Evolutionary conservation across 2,888 invertebrate genomes (phyloP).

Genomic region (Polietes domitor): DNA sequence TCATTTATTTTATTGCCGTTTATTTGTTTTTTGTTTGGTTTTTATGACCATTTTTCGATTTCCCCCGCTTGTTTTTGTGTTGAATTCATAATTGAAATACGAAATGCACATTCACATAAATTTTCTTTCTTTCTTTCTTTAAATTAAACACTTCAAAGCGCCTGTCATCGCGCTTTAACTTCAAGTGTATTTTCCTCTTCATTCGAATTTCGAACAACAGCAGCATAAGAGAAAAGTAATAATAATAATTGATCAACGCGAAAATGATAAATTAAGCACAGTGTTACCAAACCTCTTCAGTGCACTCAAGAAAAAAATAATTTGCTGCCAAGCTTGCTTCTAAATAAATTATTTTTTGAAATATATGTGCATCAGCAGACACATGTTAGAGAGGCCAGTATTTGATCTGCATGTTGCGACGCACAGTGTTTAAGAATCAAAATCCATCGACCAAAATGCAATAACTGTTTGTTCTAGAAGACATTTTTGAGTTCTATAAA

Average conservation of each 20-base stretch:
- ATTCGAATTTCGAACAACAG: not conserved
- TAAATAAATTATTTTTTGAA: no score
- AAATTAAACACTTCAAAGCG: constrained; percentile 1
- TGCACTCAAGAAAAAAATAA: not conserved
- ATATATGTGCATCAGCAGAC: no score
- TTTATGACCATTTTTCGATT: not conserved
- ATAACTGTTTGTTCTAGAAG: no score
- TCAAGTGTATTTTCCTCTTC: not conserved
- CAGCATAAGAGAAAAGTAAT: no score
- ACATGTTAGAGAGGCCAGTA: no score
- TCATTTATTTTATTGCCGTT: not conserved
- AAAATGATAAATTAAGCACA: not conserved
- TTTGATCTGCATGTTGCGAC: no score
- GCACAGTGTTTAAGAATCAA: no score
- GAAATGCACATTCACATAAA: not conserved
- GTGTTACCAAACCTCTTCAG: not conserved
- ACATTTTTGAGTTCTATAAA: no score
- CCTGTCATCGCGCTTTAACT: not conserved
- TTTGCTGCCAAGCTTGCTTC: no score
- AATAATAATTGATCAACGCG: not conserved
- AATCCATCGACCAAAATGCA: no score
- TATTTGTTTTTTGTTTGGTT: not conserved
- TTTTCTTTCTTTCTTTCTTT: no score
- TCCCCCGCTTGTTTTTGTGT: not conserved
- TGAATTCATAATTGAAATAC: not conserved